phyloP scores from a whole-genome alignment of 2,888 invertebrate genomes.

The Erebia palarica region DNA sequence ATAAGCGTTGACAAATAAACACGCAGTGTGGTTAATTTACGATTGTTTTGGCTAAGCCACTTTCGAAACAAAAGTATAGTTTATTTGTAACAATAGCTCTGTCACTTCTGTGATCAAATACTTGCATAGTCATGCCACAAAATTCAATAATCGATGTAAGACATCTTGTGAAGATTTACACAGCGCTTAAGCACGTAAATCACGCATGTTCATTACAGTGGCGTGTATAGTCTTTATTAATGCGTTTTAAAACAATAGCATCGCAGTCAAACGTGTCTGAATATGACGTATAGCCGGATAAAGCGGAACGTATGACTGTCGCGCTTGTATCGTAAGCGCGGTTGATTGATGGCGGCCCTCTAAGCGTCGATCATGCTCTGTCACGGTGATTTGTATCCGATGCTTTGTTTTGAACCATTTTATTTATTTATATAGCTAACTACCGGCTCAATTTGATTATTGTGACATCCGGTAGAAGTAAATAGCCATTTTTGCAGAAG shows the following conservation, averaged over 20 bases:
- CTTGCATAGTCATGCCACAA: too few relatives aligned
- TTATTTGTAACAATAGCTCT: not conserved
- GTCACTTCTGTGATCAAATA: too few relatives aligned
- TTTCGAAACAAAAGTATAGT: not conserved
- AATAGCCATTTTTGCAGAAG: not conserved
- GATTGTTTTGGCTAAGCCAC: slow-evolving; percentile 22
- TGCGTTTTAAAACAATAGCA: slow-evolving; percentile 12
- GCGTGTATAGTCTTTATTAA: slow-evolving; percentile 13
- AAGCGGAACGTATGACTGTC: slow-evolving; percentile 34
- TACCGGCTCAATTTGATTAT: not conserved
- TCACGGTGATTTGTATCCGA: slow-evolving; percentile 28
- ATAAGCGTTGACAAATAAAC: slow-evolving; percentile 76
- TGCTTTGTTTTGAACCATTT: slow-evolving; percentile 13
- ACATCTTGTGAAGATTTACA: too few relatives aligned
- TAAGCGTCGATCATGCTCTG: slow-evolving; percentile 36
- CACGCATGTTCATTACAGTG: slow-evolving; percentile 12
- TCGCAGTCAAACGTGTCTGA: slow-evolving; percentile 21
- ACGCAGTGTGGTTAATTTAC: slow-evolving; percentile 69
- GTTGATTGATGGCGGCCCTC: slow-evolving; percentile 35
- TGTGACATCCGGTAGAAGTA: not conserved
- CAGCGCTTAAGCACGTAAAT: not conserved
- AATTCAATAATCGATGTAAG: too few relatives aligned
- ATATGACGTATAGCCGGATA: slow-evolving; percentile 37
- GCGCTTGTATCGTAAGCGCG: slow-evolving; percentile 17
- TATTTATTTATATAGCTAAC: slow-evolving; percentile 12